Percentiles rank a stretch among this genome's conserved stretches.
Evolutionary conservation across 2,797 vertebrate genomes (phyloP).

Genomic region (Catharus ustulatus): DNA sequence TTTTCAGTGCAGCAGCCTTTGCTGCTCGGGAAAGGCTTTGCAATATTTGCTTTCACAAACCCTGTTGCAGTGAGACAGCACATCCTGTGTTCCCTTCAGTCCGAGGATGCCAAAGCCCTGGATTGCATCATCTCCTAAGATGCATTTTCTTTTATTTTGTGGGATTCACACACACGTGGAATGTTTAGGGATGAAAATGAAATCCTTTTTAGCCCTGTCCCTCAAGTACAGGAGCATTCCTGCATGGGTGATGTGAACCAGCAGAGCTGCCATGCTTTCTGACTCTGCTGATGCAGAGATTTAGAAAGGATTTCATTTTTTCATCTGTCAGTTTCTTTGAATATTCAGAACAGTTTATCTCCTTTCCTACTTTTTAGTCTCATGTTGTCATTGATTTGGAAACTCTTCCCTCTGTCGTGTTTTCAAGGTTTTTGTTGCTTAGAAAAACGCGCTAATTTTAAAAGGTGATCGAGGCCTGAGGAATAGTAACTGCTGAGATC

Average conservation of each 20-base stretch:
- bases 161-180: background rate
- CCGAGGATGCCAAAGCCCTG: background rate
- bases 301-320: background rate
- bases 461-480: slow-evolving; percentile 12
- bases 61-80: background rate
- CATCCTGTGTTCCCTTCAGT: background rate
- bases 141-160: background rate
- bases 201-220: background rate
- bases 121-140: background rate
- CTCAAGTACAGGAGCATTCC: background rate
- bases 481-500: background rate
- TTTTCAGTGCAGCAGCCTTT: background rate
- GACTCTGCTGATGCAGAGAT: background rate
- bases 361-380: background rate
- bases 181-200: background rate
- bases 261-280: background rate
- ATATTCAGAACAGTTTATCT: background rate
- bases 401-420: background rate
- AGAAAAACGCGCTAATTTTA: slow-evolving; percentile 3
- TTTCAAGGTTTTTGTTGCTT: background rate
- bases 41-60: background rate
- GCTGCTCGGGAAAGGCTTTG: background rate
- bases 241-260: background rate
- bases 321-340: background rate
- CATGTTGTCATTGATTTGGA: background rate